Conservation (phyloP, 2,888 invertebrate genomes). For the Drosophila paramelanica region DNA sequence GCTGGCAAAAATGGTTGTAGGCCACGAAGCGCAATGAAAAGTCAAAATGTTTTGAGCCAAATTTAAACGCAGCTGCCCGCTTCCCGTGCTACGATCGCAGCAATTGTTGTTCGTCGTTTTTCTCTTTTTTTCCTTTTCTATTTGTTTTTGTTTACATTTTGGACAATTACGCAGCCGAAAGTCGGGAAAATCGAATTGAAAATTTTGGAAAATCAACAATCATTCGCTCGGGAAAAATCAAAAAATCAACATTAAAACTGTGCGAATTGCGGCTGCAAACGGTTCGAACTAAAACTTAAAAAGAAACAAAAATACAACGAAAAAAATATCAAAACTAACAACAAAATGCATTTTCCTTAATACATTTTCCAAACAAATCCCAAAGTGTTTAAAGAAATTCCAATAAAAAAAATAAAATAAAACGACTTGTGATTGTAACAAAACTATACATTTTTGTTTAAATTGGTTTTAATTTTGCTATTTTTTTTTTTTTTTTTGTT, state of each 20-base stretch:
- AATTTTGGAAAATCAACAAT: slow-evolving; percentile 45
- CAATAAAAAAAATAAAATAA: background rate
- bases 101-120: slow-evolving; percentile 9
- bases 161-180: slow-evolving; percentile 75
- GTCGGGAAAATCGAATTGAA: slow-evolving; percentile 41
- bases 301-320: background rate
- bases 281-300: slow-evolving; percentile 6
- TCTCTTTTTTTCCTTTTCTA: background rate
- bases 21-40: slow-evolving; percentile 10
- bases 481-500: slow-evolving; percentile 13
- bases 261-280: slow-evolving; percentile 31
- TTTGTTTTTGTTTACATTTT: slow-evolving; percentile 67
- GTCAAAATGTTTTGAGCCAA: slow-evolving; percentile 4
- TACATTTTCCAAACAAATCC: no score
- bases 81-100: no score
- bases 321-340: background rate
- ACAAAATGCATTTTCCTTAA: slow-evolving; percentile 19
- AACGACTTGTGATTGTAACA: no score
- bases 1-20: slow-evolving; percentile 9
- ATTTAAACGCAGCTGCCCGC: slow-evolving; percentile 12
- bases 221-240: slow-evolving; percentile 17
- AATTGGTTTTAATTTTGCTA: background rate
- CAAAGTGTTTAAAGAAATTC: slow-evolving; percentile 6
- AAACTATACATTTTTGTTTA: no score
- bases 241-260: slow-evolving; percentile 28